Percentiles rank a stretch among this genome's conserved stretches.
phyloP scores from a whole-genome alignment of 2,113 vertebrate genomes.

The Noturus placidus region DNA sequence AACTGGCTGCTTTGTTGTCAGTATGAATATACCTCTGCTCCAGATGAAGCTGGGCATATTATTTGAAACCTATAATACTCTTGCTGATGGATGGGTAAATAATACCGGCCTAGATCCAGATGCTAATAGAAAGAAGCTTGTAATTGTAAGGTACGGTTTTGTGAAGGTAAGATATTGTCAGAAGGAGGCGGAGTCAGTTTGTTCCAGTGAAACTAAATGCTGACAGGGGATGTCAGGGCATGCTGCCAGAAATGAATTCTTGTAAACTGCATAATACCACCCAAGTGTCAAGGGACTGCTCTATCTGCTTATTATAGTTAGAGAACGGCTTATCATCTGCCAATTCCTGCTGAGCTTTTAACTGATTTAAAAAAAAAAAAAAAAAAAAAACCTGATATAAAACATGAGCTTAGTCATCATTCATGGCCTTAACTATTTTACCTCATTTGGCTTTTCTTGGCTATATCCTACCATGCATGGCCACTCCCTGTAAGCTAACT shows the following conservation, averaged over 20 bases:
- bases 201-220: constrained; percentile 1
- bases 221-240: constrained; percentile 5
- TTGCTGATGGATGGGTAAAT: constrained; percentile 12
- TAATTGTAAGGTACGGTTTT: neutral
- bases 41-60: neutral
- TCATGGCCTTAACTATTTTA: constrained; percentile 12
- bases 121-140: neutral
- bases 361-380: neutral
- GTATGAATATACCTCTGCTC: neutral
- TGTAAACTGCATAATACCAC: constrained; percentile 30
- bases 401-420: neutral
- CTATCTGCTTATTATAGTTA: constrained; percentile 33
- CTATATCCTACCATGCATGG: neutral
- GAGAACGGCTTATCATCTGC: constrained; percentile 13
- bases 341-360: neutral
- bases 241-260: constrained; percentile 34
- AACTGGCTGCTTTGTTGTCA: neutral
- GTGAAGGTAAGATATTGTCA: neutral
- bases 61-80: neutral
- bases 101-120: neutral
- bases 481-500: neutral
- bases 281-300: constrained; percentile 32
- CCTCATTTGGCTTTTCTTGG: constrained; percentile 2
- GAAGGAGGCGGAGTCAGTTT: neutral
- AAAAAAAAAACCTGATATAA: neutral